Evolutionary conservation across 2,113 vertebrate genomes (phyloP), one percentile per base, ranked within the genome.

Genomic region (Psettodes erumei): DNA sequence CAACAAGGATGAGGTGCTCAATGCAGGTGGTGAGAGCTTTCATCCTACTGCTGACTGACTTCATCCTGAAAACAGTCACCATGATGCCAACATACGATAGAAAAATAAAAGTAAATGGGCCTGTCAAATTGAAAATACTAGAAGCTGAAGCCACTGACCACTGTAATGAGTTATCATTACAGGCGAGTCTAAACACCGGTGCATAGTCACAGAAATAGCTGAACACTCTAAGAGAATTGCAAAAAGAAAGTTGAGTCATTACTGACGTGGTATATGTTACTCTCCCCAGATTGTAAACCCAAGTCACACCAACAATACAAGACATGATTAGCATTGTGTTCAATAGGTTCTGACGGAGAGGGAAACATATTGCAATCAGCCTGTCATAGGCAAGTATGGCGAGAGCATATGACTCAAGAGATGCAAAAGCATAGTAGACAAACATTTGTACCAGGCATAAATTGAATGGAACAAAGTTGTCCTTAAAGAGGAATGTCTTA

Each of bases 1-100:
- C 86, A 25, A 94, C 93, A n/a, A 92, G 74, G 6, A 90, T 81
- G 2, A 92, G 47, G 61, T 94, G 93, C 60, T 91, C 92, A 12
- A 35, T 60, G 63, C 93, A 94, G 5, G 91, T 94, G 33, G 83
- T 65, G 23, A 93, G 42, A 16, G 90, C 81, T 67, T 91, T 93
- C 4, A 76, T 56, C 2, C 86, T 74, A 54, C 66, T 86, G 48
- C 56, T 51, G 2, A 77, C 38, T 19, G 38, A 82, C 59, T 89
- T 82, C 77, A 91, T 89, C 40, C 53, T 70, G 63, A 86, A 88
- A 23, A 89, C 86, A 28, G 74, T 51, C 13, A 56, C 32, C 19
- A 91, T 21, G 21, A 89, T 89, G 25, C 35, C 61, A 3, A 19
- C 2, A 3, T 89, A 91, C 0, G 82, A 71, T 1, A 82, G 13